A percentile compares a stretch with the other conserved stretches of the same genome.
Evolutionary conservation across 2,797 vertebrate species (phyloP).

Genomic region (Tragelaphus eurycerus): DNA sequence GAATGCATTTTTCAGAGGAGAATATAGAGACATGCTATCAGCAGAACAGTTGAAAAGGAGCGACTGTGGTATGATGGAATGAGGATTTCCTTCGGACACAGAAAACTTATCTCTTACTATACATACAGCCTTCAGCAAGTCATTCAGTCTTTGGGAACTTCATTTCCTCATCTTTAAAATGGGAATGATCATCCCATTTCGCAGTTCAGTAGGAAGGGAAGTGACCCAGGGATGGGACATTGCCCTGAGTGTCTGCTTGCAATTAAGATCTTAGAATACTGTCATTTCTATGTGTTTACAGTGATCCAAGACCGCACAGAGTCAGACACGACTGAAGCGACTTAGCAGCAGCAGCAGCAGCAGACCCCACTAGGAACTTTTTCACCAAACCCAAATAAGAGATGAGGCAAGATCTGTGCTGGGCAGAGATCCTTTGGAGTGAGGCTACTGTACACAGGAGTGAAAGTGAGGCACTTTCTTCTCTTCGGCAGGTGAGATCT

Average conservation of each 20-base stretch:
- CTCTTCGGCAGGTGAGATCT: background rate
- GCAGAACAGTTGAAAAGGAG: background rate
- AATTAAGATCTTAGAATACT: background rate
- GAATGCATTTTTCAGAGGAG: background rate
- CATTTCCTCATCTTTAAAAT: background rate
- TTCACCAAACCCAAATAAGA: background rate
- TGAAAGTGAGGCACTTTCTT: background rate
- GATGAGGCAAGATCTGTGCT: background rate
- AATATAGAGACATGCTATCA: background rate
- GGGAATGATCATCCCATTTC: background rate
- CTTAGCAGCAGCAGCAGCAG: too few species aligned
- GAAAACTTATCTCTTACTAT: background rate
- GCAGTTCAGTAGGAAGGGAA: background rate
- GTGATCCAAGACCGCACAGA: background rate
- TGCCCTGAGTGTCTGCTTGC: background rate
- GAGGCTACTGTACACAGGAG: background rate
- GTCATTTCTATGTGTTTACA: background rate
- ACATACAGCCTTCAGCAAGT: background rate
- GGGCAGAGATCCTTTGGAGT: background rate
- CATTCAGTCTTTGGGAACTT: background rate
- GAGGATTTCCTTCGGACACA: background rate
- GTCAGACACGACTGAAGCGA: too few species aligned
- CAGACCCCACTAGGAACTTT: background rate
- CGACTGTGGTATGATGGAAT: background rate
- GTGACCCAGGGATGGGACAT: background rate